Conservation (phyloP, 2,113 vertebrate genomes). For the Tetrax tetrax region DNA sequence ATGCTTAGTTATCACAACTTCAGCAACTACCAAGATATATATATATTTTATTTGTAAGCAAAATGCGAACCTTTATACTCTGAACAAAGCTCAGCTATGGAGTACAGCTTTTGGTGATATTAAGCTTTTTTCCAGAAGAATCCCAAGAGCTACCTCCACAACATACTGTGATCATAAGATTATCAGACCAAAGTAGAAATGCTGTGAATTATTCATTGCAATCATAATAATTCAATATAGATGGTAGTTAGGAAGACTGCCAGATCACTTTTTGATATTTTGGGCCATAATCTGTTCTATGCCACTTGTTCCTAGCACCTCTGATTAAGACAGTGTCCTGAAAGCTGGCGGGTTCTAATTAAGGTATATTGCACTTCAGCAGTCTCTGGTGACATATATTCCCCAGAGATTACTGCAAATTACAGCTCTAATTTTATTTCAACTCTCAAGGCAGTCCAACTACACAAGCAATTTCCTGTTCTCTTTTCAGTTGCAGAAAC, state of each 20-base stretch:
- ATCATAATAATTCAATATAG: background rate
- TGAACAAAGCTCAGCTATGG: background rate
- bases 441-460: background rate
- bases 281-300: background rate
- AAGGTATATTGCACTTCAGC: background rate
- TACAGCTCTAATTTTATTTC: constrained; percentile 8
- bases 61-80: background rate
- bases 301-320: background rate
- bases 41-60: background rate
- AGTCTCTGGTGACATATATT: background rate
- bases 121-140: background rate
- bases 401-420: background rate
- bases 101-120: background rate
- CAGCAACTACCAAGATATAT: background rate
- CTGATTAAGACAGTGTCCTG: background rate
- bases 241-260: background rate
- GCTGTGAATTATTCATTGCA: background rate
- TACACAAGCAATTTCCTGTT: background rate
- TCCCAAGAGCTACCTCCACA: background rate
- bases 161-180: background rate
- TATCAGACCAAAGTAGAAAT: background rate
- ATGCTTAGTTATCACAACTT: background rate
- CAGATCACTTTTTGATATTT: background rate
- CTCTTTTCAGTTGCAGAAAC: background rate
- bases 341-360: background rate